Conservation (phyloP, 2,888 invertebrate species). For the Dyspetes luteomarginatus region DNA sequence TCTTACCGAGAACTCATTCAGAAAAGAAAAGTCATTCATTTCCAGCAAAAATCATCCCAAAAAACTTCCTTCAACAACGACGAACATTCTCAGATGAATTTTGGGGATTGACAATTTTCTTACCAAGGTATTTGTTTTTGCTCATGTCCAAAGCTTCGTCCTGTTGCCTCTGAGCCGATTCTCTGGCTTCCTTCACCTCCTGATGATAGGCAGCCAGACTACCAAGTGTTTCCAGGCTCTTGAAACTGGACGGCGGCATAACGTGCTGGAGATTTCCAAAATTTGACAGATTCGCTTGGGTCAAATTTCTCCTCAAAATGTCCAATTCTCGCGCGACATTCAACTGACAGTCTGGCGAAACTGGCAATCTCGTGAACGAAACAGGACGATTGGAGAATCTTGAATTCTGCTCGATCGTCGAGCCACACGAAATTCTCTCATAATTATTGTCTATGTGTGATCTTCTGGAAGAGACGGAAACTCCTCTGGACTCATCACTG, state of each 20-base stretch:
- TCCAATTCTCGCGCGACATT: conserved; percentile 79
- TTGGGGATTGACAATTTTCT: conserved; percentile 52
- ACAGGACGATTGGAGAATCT: conserved; percentile 49
- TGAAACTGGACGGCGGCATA: conserved; percentile 69
- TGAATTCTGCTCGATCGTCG: conserved; percentile 67
- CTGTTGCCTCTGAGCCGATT: conserved; percentile 78
- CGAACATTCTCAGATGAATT: neutral
- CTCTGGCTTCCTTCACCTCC: conserved; percentile 74
- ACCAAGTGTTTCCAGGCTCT: conserved; percentile 75
- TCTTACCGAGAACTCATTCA: too few relatives aligned
- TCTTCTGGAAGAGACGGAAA: conserved; percentile 77
- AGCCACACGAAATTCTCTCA: conserved; percentile 74
- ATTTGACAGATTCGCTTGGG: conserved; percentile 77
- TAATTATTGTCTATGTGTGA: conserved; percentile 69
- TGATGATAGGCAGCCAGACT: conserved; percentile 71
- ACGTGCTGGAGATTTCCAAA: conserved; percentile 70
- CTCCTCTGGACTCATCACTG: conserved; percentile 63
- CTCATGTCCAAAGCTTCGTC: conserved; percentile 82
- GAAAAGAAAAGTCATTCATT: too few relatives aligned
- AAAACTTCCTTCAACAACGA: neutral
- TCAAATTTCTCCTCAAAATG: conserved; percentile 78
- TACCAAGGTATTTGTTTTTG: conserved; percentile 81
- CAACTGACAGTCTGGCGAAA: conserved; percentile 73
- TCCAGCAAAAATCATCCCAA: too few relatives aligned
- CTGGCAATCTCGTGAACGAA: conserved; percentile 71